These are phyloP conservation scores for Muraenolepis orangiensis DNA, from an alignment of 2,797 vertebrate species.

Conservation along the genomic window DNA sequence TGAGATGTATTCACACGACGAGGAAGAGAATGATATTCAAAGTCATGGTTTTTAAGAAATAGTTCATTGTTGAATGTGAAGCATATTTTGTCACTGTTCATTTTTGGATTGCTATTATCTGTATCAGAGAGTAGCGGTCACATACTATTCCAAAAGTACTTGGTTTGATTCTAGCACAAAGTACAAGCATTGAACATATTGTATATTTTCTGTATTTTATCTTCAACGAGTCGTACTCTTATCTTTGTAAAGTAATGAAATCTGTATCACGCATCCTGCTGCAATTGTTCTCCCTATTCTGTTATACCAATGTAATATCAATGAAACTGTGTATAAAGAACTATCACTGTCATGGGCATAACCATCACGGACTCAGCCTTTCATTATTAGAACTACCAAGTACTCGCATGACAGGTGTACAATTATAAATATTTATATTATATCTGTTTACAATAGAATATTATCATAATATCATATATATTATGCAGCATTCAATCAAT, in stretches of 20 bases:
- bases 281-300: conserved; percentile 38
- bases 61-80: background rate
- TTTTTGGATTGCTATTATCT: conserved; percentile 8
- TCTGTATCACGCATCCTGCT: conserved; percentile 45
- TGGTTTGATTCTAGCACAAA: conserved; percentile 20
- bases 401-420: background rate
- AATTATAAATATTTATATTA: background rate
- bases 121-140: conserved; percentile 26
- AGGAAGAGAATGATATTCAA: background rate
- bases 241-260: conserved; percentile 49
- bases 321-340: conserved; percentile 45
- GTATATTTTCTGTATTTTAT: conserved; percentile 47
- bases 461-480: no score
- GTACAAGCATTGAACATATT: conserved; percentile 36
- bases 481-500: background rate
- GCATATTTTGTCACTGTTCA: background rate
- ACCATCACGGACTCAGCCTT: conserved; percentile 34
- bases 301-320: conserved; percentile 49
- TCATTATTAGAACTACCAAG: conserved; percentile 26
- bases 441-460: no score
- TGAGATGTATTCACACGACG: background rate
- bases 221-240: conserved; percentile 33
- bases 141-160: conserved; percentile 9
- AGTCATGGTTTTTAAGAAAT: background rate
- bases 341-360: conserved; percentile 39